These are phyloP conservation scores for Chondrosia reniformis DNA, from an alignment of 37 sponge, comb jelly and placozoan species.

Conservation along the genomic window DNA sequence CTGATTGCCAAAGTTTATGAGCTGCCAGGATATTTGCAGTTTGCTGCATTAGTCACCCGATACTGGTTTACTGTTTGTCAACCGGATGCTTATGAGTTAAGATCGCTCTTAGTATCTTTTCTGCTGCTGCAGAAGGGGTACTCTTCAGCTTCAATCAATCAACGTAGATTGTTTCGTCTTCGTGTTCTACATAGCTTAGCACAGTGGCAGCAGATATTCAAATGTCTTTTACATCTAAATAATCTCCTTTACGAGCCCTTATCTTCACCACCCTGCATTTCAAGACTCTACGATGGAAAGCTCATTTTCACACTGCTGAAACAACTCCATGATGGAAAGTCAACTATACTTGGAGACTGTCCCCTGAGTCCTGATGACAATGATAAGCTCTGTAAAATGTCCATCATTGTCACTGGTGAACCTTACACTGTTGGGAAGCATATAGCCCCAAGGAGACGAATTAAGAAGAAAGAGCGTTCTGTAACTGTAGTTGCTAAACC, in stretches of 20 bases:
- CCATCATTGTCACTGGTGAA: too few species aligned
- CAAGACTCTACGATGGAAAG: slow-evolving; percentile 49
- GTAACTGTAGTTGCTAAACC: too few species aligned
- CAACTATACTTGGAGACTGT: too few species aligned
- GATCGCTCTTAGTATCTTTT: background rate
- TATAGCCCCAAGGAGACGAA: too few species aligned
- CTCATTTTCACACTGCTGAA: background rate
- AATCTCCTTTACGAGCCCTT: slow-evolving; percentile 41
- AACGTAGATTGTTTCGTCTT: background rate
- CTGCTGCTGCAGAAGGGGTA: background rate
- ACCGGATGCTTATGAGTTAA: background rate
- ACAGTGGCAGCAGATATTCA: slow-evolving; percentile 66
- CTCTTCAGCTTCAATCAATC: background rate
- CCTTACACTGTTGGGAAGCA: too few species aligned
- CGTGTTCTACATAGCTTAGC: slow-evolving; percentile 31
- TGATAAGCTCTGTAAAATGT: too few species aligned
- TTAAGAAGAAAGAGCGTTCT: too few species aligned
- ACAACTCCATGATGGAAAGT: too few species aligned
- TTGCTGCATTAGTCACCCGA: background rate
- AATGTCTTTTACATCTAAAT: slow-evolving; percentile 25
- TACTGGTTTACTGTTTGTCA: background rate
- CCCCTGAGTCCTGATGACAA: too few species aligned
- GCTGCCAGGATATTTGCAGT: background rate
- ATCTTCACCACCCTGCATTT: slow-evolving; percentile 13
- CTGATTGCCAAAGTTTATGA: background rate